These are phyloP conservation scores for Druon quercuslanigerum DNA, from an alignment of 1,140 invertebrate genomes.

Conservation along the genomic window DNA sequence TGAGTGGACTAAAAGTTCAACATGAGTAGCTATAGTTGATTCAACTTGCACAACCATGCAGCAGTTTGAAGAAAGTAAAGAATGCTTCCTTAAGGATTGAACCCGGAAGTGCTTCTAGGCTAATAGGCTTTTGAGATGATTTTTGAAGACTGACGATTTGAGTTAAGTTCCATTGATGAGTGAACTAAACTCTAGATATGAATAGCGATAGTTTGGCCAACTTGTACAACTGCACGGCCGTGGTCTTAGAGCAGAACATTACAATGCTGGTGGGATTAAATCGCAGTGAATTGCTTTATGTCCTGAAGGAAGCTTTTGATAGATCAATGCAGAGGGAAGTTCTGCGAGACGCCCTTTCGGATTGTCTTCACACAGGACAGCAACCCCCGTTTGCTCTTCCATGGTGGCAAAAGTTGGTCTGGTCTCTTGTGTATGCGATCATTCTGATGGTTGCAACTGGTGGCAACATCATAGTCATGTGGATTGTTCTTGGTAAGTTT, in stretches of 20 bases:
- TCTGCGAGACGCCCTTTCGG: conserved; percentile 51
- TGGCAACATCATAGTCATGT: conserved; percentile 91
- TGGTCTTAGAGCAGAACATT: conserved; percentile 51
- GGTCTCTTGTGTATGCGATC: conserved; percentile 82
- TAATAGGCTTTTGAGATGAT: not conserved
- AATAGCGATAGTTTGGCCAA: conserved; percentile 41
- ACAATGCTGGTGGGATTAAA: conserved; percentile 51
- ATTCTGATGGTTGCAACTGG: conserved; percentile 87
- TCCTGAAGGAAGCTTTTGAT: conserved; percentile 50
- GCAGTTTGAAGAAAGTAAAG: too few species aligned
- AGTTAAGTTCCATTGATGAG: not conserved
- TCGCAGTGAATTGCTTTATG: conserved; percentile 50
- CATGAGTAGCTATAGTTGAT: conserved; percentile 51
- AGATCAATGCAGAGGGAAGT: conserved; percentile 47
- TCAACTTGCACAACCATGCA: conserved; percentile 53
- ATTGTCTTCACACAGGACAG: conserved; percentile 60
- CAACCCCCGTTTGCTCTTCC: conserved; percentile 70
- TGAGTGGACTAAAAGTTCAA: conserved; percentile 25
- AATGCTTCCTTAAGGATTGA: too few species aligned
- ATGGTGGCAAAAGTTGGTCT: conserved; percentile 81
- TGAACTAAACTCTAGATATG: conserved; percentile 48
- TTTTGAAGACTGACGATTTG: not conserved
- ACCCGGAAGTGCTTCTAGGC: too few species aligned
- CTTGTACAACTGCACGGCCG: conserved; percentile 62
- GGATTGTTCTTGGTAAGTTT: conserved; percentile 88